Base-by-base conservation (phyloP, 2,113 vertebrate species). In the Rana temporaria region DNA sequence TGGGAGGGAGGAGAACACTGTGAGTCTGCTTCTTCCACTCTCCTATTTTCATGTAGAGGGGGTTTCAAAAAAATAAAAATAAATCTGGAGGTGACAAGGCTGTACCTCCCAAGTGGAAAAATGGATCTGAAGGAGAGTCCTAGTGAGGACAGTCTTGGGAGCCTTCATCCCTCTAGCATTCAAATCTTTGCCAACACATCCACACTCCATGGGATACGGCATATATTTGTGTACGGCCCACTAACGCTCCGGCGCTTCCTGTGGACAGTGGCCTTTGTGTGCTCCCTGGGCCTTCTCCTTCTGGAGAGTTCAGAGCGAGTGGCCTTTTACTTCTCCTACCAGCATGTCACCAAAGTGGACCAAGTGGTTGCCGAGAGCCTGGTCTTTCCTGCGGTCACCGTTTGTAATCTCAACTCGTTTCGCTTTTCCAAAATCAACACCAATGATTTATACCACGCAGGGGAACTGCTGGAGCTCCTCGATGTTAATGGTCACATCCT, bases 111-210 rank as follows among this genome's bases (percentile, higher is more conserved):
- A 63, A 85, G 76, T 32, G 86, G 85, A 88, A 88, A 86, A 52
- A 99, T 99, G 98, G 97, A 99, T 94, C 92, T 97, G 85, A 98
- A 99, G 92, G 97, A 98, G 88, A 95, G 91, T 90, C 92, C 92
- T 87, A 97, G 95, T 6, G 95, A 95, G 87, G 95, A 93, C 87
- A 96, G 95, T 84, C 90, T 91, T 95, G 92, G 90, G 82, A 95
- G 95, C 87, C 89, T 97, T 70, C 94, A 89, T 84, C 96, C 96
- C 65, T 94, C 94, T 60, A 97, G 96, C 86, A 95, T 98, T 92
- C 96, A 97, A 90, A 92, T 95, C 72, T 99, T 99, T 38, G 95
- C 96, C 85, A 95, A 96, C 85, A 91, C 90, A 76, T 98, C 96
- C 88, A 97, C 96, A 0, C 94, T 99, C 24, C 98, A 99, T 0